Evolutionary conservation across 2,797 vertebrate genomes (phyloP).

Genomic region (Lepidocolaptes lacrymiger): DNA sequence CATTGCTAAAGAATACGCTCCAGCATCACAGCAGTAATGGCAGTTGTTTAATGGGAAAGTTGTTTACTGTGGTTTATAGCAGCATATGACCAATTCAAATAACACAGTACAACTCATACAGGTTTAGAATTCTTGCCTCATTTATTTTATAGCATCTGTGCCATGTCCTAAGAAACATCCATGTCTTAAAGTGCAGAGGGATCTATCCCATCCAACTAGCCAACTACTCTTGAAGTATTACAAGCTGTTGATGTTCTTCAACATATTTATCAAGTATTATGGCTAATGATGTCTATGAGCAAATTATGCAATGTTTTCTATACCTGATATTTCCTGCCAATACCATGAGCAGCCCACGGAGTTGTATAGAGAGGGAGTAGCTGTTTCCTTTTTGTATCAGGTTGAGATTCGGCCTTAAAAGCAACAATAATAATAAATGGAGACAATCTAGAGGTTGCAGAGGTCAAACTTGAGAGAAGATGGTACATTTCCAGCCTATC

Average conservation of each 20-base stretch:
- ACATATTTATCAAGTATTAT: background rate
- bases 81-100: background rate
- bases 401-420: background rate
- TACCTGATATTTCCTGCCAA: background rate
- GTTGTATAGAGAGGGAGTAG: background rate
- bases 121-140: background rate
- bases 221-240: background rate
- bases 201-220: background rate
- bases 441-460: background rate
- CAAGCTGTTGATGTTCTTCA: background rate
- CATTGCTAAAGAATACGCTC: background rate
- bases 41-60: background rate
- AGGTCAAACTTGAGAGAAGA: background rate
- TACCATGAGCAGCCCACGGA: background rate
- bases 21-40: background rate
- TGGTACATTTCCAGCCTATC: background rate
- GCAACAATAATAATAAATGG: background rate
- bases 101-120: background rate
- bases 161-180: background rate
- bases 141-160: background rate
- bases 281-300: background rate
- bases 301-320: background rate
- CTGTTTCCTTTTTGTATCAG: background rate
- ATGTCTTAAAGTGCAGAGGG: background rate
- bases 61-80: background rate